These are phyloP conservation scores for Struthidea cinerea DNA, from an alignment of 2,113 vertebrate genomes.

Conservation along the genomic window DNA sequence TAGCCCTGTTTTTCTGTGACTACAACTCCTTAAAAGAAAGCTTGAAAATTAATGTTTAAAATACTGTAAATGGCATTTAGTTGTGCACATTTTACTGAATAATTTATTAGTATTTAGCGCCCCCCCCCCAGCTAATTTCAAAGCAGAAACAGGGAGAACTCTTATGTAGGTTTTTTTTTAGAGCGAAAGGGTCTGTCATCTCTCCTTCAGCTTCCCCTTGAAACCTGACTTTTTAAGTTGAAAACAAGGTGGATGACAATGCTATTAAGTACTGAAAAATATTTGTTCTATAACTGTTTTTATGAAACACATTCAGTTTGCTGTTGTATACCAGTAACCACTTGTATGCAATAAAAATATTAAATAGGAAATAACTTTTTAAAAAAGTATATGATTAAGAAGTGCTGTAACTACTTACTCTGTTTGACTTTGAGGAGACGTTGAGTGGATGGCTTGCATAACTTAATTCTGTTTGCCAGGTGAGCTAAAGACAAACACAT, in stretches of 20 bases:
- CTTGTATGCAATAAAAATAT: not conserved
- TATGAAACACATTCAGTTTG: not conserved
- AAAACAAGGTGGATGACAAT: not conserved
- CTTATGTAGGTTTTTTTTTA: not conserved
- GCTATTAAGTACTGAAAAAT: not conserved
- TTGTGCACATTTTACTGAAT: not conserved
- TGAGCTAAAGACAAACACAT: not conserved
- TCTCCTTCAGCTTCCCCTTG: not conserved
- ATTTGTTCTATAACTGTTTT: not conserved
- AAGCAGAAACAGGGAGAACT: not conserved
- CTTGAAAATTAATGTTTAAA: not conserved
- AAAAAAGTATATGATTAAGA: not conserved
- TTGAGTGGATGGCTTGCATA: not conserved
- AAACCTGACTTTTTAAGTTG: not conserved
- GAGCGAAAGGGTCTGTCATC: not conserved
- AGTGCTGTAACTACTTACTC: not conserved
- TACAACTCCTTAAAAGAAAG: not conserved
- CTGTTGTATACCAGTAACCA: not conserved
- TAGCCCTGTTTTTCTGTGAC: not conserved
- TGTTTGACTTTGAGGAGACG: not conserved
- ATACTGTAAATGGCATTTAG: not conserved
- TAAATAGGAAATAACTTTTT: not conserved
- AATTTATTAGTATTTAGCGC: not conserved
- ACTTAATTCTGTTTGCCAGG: not conserved
- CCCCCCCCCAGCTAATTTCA: not conserved